Conservation (phyloP, 1,140 invertebrate species). For the Druon quercuslanigerum region DNA sequence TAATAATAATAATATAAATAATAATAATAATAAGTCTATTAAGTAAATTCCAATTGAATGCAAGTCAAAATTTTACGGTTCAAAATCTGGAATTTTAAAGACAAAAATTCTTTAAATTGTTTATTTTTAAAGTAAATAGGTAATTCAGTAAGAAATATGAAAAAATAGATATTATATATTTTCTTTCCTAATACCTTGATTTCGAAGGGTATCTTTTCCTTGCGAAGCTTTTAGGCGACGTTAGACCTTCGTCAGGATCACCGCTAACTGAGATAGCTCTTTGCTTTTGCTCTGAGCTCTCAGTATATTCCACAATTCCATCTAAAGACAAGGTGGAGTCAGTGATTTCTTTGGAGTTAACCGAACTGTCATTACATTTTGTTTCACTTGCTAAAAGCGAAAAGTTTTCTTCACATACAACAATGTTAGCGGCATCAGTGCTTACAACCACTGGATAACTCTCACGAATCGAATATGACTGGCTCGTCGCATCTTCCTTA, state of each 20-base stretch:
- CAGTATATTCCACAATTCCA: slow-evolving; percentile 42
- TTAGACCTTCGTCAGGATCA: slow-evolving; percentile 42
- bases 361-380: neutral
- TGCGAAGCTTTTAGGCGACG: neutral
- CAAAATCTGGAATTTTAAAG: too few species aligned
- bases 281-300: slow-evolving; percentile 44
- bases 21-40: too few species aligned
- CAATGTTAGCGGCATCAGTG: neutral
- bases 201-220: slow-evolving; percentile 56
- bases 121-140: too few species aligned
- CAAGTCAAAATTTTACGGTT: too few species aligned
- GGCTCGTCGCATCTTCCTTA: slow-evolving; percentile 3
- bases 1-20: too few species aligned
- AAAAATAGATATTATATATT: too few species aligned
- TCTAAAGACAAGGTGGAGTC: slow-evolving; percentile 47
- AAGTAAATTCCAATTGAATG: too few species aligned
- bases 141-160: too few species aligned
- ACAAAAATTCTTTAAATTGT: too few species aligned
- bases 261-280: slow-evolving; percentile 51
- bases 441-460: neutral
- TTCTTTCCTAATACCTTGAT: slow-evolving; percentile 48
- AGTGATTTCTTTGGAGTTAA: neutral
- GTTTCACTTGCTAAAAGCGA: neutral
- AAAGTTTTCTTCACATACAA: slow-evolving; percentile 17
- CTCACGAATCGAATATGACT: neutral